Evolutionary conservation across 2,797 vertebrate genomes (phyloP).

Genomic region (Synaphobranchus kaupii): DNA sequence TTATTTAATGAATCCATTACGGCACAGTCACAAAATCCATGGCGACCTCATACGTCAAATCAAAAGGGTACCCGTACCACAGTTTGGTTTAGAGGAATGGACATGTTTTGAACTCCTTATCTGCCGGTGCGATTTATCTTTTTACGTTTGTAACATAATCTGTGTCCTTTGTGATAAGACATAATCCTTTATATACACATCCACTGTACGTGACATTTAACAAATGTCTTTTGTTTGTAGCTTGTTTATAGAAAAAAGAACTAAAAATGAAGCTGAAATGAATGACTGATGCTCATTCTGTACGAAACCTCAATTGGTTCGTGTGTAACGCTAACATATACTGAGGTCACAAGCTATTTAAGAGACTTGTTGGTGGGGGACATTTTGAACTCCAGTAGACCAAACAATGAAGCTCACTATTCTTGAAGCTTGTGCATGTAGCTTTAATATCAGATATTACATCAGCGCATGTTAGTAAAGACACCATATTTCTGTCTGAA

Average conservation of each 20-base stretch:
- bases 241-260: slow-evolving; percentile 19
- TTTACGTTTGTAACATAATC: slow-evolving; percentile 69
- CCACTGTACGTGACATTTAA: slow-evolving; percentile 55
- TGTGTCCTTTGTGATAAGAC: slow-evolving; percentile 61
- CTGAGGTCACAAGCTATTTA: background rate
- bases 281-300: slow-evolving; percentile 25
- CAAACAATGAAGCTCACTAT: background rate
- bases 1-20: background rate
- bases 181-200: slow-evolving; percentile 56
- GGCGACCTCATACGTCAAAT: background rate
- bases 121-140: slow-evolving; percentile 46
- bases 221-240: slow-evolving; percentile 53
- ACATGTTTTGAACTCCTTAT: slow-evolving; percentile 50
- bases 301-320: slow-evolving; percentile 1
- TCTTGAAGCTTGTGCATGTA: background rate
- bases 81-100: slow-evolving; percentile 39
- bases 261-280: background rate
- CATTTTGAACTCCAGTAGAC: background rate
- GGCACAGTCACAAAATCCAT: background rate
- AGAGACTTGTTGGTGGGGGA: background rate
- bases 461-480: slow-evolving; percentile 20
- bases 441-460: background rate
- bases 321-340: slow-evolving; percentile 7
- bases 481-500: background rate
- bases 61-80: background rate